Evolutionary conservation across 2,113 vertebrate species (phyloP), one percentile per base, ranked within the genome.

Genomic region (Paradoxurus hermaphroditus): DNA sequence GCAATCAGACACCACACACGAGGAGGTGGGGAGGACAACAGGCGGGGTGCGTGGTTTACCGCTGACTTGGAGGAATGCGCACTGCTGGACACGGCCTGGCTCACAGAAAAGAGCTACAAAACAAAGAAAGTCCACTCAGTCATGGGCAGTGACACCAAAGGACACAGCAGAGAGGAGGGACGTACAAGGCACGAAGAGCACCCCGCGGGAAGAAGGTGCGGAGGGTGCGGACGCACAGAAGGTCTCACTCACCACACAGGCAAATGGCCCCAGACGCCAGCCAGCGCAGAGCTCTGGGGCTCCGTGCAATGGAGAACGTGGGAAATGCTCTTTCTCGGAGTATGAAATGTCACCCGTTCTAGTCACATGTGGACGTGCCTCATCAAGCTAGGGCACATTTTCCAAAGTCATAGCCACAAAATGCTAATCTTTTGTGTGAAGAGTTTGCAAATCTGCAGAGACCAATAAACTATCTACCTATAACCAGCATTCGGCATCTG

Each of bases 21-120:
- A 63, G 79, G 56, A 56, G 53, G 75, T 2, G 53, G 79, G 53
- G 36, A 91, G 65, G 49, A 73, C n/a, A 86, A 39, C 10, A 25
- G 75, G 83, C 34, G 14, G 62, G 51, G 91, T 36, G 0, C 0
- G 73, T 14, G 62, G 96, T 99, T 99, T 99, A 99, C 99, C 99
- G 65, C 99, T 94, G 99, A 99, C 97, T 99, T 99, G 88, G 99
- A 99, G 86, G 99, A 97, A 10, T 99, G 99, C 89, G 98, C 97
- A 98, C 98, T 99, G 99, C 99, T 99, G 99, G 98, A 98, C 93
- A 98, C 83, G 98, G 99, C 99, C 97, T 98, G 98, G 95, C 99
- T 98, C 96, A 99, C 98, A 96, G 98, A 99, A 98, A 98, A 98
- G 98, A 99, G 99, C 99, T 99, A 99, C 70, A 98, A 99, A 98